Conservation (phyloP, 2,113 vertebrate species). For the Atrichornis clamosus region DNA sequence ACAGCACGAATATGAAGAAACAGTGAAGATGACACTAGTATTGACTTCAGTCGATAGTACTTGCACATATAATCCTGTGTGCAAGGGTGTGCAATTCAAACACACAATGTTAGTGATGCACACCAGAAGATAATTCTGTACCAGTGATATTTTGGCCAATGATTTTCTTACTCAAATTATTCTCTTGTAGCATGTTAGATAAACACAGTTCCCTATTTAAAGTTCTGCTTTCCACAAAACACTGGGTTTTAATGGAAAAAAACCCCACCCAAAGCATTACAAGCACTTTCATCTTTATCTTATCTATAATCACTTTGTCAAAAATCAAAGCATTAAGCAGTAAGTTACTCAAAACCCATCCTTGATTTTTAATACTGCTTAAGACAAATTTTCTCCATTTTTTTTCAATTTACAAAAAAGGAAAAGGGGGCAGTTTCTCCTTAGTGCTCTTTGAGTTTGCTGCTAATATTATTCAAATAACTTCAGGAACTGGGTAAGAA, state of each 20-base stretch:
- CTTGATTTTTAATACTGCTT: background rate
- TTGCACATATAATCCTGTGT: background rate
- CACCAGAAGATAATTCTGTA: background rate
- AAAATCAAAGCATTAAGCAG: background rate
- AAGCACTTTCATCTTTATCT: background rate
- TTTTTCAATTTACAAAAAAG: background rate
- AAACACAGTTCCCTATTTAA: background rate
- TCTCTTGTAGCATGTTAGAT: background rate
- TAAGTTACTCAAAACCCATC: background rate
- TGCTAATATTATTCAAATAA: background rate
- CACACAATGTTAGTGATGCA: background rate
- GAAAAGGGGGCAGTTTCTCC: background rate
- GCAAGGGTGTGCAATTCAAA: rapidly evolving
- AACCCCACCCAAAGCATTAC: background rate
- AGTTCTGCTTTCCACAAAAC: background rate
- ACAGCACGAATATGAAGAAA: background rate
- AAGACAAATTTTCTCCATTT: background rate
- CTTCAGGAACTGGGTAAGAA: background rate
- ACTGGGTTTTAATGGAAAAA: background rate
- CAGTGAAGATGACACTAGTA: background rate
- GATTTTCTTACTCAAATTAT: background rate
- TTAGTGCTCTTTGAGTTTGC: background rate
- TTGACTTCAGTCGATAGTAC: background rate
- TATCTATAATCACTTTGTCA: background rate
- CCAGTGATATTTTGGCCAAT: background rate